Conservation (phyloP, 2,113 vertebrate species). For the Amphiprion ocellaris region DNA sequence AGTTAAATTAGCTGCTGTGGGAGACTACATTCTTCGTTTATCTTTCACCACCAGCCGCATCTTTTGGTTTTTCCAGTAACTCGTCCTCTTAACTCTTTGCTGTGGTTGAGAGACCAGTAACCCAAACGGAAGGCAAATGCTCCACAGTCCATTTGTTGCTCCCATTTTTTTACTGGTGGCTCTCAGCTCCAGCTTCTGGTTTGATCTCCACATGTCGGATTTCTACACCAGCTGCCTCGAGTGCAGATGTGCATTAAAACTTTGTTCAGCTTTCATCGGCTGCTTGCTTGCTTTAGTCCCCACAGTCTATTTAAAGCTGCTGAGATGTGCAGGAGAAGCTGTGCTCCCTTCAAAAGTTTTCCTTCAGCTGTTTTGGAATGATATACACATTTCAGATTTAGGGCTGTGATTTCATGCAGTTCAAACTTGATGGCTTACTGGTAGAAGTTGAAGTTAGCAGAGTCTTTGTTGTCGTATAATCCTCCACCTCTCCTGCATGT, state of each 20-base stretch:
- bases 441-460: not conserved
- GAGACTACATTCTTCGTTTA: constrained; percentile 5
- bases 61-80: not conserved
- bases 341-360: not conserved
- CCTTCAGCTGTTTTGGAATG: constrained; percentile 6
- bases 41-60: constrained; percentile 15
- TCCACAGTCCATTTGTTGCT: constrained; percentile 65
- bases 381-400: constrained; percentile 15
- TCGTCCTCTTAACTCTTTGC: constrained; percentile 35
- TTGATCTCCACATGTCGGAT: constrained; percentile 59
- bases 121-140: constrained; percentile 59
- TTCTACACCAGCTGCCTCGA: constrained; percentile 43
- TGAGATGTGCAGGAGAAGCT: constrained; percentile 28
- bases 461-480: constrained; percentile 11
- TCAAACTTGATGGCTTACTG: not conserved
- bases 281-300: constrained; percentile 36
- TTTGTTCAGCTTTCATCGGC: constrained; percentile 47
- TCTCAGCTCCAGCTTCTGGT: constrained; percentile 6
- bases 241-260: constrained; percentile 59
- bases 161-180: constrained; percentile 32
- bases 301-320: constrained; percentile 51
- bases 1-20: not conserved
- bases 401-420: not conserved
- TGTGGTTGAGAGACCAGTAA: constrained; percentile 68
- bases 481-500: not conserved